Base-by-base conservation (phyloP, 2,113 vertebrate genomes). In the Sturnus vulgaris region DNA sequence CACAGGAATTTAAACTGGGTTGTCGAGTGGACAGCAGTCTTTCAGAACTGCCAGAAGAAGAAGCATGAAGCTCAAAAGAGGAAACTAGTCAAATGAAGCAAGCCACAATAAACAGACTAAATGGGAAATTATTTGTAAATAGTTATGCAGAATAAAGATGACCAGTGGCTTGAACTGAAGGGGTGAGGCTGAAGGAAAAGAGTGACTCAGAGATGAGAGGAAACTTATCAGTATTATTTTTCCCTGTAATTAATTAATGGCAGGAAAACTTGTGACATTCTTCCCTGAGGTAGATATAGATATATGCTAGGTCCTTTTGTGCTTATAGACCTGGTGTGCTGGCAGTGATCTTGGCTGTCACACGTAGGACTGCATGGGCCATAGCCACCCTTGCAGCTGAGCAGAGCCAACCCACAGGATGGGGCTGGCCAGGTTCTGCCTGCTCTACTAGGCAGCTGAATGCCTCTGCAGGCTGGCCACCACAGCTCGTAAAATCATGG, bases 281-380 rank as follows among this genome's bases (percentile, higher is more conserved):
- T 61, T 55, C 11, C 59, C 19, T 55, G 30, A 46, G 14, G 33
- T 37, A 22, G 8, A 5, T 33, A 37, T 1, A 33, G 46, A 37
- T 52, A 19, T 6, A 4, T n/a, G 8, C 9, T 42, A 4, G 47
- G 7, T 46, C 20, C 3, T n/a, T 82, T 75, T 63, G 15, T n/a
- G 23, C 44, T 68, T 53, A 6, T 18, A 18, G 4, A 75, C 50
- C 16, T 22, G 10, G 4, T 66, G 27, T 0, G 0, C n/a, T 46
- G 76, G 35, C 39, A 76, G 35, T 0, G 1, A 19, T 53, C 35
- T 86, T 2, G 0, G 72, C 25, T 78, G 1, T 56, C 1, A 0
- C 0, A 1, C n/a, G 28, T 50, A 35, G 63, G 27, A n/a, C 39
- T 40, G 24, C 11, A 2, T n/a, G 50, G 18, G 15, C 37, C 65